Evolutionary conservation across 2,888 invertebrate genomes (phyloP), one percentile per base, ranked within the genome.

Genomic region (Tanypteryx hageni): DNA sequence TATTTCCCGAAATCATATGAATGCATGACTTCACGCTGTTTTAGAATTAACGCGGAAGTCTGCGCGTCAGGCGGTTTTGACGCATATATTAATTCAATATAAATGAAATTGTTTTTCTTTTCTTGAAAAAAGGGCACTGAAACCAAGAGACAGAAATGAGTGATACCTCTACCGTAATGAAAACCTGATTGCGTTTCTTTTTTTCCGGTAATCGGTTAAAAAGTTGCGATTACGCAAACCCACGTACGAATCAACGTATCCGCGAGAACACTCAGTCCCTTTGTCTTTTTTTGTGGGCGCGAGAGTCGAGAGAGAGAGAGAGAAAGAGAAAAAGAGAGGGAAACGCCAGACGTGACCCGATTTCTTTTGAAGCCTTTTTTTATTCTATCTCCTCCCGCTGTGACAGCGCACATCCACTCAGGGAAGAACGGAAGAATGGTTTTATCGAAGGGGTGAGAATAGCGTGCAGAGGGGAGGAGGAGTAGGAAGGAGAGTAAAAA

Each of bases 391-490:
- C 68, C 68, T 68, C 14, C 76, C 27, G 22, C 76, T 76, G 27
- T 76, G 76, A 76, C 76, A 76, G 76, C 76, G 9, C 76, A 68
- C 68, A 68, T 76, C 76, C 76, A 22, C 68, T 22, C 44, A 44
- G 44, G 44, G 44, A 5, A 44, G 68, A 68, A 13, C 76, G 76
- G 76, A 76, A 68, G 68, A 68, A 68, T 68, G 68, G 68, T 68
- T 44, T 44, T 68, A 68, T 76, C 76, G 76, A 76, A 76, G 76
- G 76, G 76, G 76, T 76, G 76, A 13, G 27, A 27, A 76, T 76
- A 76, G n/a, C 22, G 22, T 9, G 18, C 27, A 44, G 44, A 44
- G 44, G n/a, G 44, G 44, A 44, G 44, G 44, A 44, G 76, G 76
- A 76, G 11, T 16, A n/a, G 68, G 68, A 11, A 16, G n/a, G 18